Evolutionary conservation across 2,797 vertebrate species (phyloP), one percentile per base, ranked within the genome.

Genomic region (Peromyscus aztecus): DNA sequence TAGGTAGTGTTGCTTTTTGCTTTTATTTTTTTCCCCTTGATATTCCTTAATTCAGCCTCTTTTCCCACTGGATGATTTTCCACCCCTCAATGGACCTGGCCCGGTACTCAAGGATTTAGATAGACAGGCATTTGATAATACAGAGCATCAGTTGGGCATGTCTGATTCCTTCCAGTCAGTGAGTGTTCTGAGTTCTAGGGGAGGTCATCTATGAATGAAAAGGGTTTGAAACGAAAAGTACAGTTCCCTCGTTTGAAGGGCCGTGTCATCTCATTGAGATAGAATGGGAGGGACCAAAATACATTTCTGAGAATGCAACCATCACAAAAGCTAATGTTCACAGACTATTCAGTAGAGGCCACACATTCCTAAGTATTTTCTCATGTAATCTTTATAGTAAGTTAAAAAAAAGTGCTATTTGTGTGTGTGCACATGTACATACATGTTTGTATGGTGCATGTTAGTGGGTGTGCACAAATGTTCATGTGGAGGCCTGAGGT

Each of bases 11-110:
- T 86, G 16, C 2, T 96, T 83, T 94, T 85, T 55, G 29, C 90
- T 94, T 19, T 83, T 23, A 82, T 43, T 94, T 67, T 57, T 29
- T 24, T 89, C 87, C 73, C n/a, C 43, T 94, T 59, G 46, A 19
- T n/a, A 52, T 89, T 75, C 10, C 8, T 16, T 78, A 85, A 76
- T 23, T 94, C 57, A 43, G 49, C 11, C 31, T 84, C 77, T 49
- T 92, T 90, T 34, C 37, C 49, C 43, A 85, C 5, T 9, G 59
- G 85, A 3, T n/a, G 46, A 71, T 86, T 91, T 91, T 40, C 59
- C 40, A 94, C 87, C 76, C 87, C 16, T 94, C 21, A 57, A 88
- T 77, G 31, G 17, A 43, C 27, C 6, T 8, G 21, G 61, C 14
- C 31, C 67, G 9, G 40, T 61, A 63, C n/a, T 46, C 77, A 11